Base-by-base conservation (phyloP, 2,113 vertebrate species). In the Etheostoma spectabile region DNA sequence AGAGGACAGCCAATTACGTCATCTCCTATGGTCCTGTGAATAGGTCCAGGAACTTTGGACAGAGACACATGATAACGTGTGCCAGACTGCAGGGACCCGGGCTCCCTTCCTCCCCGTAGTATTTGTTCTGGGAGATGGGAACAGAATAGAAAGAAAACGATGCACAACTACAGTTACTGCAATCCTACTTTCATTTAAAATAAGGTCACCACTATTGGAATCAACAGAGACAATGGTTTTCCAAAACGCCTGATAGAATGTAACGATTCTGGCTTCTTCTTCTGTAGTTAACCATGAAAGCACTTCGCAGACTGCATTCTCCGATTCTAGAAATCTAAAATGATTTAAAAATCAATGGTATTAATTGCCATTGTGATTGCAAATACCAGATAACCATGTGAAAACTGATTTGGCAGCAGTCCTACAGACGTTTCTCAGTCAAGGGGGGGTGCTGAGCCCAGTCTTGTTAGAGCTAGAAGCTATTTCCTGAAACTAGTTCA, bases 401-500 rank as follows among this genome's bases (percentile, higher is more conserved):
- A 63, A 22, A 30, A 56, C 8, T n/a, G 30, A 42, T 5, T n/a
- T 5, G 19, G 42, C 7, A 11, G 12, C 56, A 46, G 49, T 18
- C 6, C 21, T 38, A 6, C 18, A 6, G n/a, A 27, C 18, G 38
- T 21, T 11, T 33, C 63, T 57, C 35, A 67, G 68, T 18, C 6
- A 10, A 8, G 64, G 63, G 62, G 21, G 11, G 13, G 1, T 16
- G 52, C 72, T 90, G 73, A 64, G 64, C 19, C 0, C 3, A 91
- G 85, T 67, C 80, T 76, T 24, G 62, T 52, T 10, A 64, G 80
- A 89, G 85, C 85, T 79, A 51, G 46, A 81, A 27, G 55, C 38
- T 5, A 64, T 78, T 93, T 91, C 89, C 91, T 91, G 83, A 66
- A 86, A 83, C 56, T 14, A 13, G 59, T 77, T 75, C 56, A 70